Conservation (phyloP, 1,140 invertebrate genomes). For the Belonocnema kinseyi region DNA sequence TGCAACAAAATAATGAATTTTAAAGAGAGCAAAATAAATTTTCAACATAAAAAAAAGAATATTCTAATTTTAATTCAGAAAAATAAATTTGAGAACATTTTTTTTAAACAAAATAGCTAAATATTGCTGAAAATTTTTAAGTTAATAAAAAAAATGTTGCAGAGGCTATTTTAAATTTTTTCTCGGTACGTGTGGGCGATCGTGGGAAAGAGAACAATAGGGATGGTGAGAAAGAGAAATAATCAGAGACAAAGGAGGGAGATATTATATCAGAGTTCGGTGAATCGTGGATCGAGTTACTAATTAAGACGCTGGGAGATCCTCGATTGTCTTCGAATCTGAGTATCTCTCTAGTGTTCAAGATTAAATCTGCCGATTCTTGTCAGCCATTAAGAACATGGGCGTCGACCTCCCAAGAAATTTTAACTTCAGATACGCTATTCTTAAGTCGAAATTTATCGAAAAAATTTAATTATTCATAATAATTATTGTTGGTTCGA, state of each 20-base stretch:
- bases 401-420: not conserved
- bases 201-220: conserved; percentile 30
- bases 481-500: too few relatives aligned
- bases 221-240: conserved; percentile 12
- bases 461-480: too few relatives aligned
- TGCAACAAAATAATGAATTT: too few relatives aligned
- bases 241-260: conserved; percentile 30
- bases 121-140: too few relatives aligned
- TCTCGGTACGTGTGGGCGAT: not conserved
- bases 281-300: conserved; percentile 52
- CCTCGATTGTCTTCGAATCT: conserved; percentile 59
- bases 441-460: too few relatives aligned
- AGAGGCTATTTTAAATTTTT: not conserved
- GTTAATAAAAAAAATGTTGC: not conserved
- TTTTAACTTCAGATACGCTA: too few relatives aligned
- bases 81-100: too few relatives aligned
- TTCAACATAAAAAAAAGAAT: too few relatives aligned
- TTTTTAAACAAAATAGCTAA: too few relatives aligned
- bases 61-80: too few relatives aligned
- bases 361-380: conserved; percentile 51
- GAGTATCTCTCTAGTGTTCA: conserved; percentile 55
- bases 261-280: conserved; percentile 43
- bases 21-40: too few relatives aligned
- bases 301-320: conserved; percentile 61
- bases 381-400: not conserved